These are phyloP conservation scores for Craseonycteris thonglongyai DNA, from an alignment of 2,113 vertebrate genomes.

Conservation along the genomic window DNA sequence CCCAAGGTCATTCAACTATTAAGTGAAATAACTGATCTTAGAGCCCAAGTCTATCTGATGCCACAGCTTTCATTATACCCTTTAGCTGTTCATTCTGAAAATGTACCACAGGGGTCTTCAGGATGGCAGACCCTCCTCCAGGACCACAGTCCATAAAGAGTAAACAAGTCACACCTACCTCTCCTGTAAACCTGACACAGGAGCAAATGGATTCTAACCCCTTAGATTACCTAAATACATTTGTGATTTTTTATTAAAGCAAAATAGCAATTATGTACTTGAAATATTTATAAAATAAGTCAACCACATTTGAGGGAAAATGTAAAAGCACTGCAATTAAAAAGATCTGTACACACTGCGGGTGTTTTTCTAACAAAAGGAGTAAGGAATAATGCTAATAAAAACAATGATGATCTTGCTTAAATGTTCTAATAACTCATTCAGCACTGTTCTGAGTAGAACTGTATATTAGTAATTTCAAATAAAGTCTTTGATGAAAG, in stretches of 20 bases:
- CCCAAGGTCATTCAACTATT: not conserved
- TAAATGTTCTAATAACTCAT: slow-evolving; percentile 68
- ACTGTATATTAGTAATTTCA: slow-evolving; percentile 64
- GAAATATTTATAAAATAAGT: slow-evolving; percentile 74
- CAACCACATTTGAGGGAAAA: slow-evolving; percentile 53
- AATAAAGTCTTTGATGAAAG: slow-evolving; percentile 70
- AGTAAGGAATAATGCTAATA: slow-evolving; percentile 62
- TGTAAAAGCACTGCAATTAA: slow-evolving; percentile 63
- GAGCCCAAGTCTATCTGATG: not conserved
- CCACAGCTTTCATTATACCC: not conserved
- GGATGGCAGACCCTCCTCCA: not conserved
- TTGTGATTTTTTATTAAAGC: slow-evolving; percentile 59
- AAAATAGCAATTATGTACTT: slow-evolving; percentile 66
- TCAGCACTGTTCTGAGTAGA: slow-evolving; percentile 32
- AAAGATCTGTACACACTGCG: slow-evolving; percentile 57
- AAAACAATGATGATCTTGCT: slow-evolving; percentile 66
- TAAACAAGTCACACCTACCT: not conserved
- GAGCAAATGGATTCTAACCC: slow-evolving; percentile 9
- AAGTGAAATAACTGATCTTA: not conserved
- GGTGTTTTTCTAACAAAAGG: slow-evolving; percentile 64
- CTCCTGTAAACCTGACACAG: not conserved
- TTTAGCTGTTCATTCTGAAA: not conserved
- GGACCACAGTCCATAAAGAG: not conserved
- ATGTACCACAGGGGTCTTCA: not conserved
- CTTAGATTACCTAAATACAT: slow-evolving; percentile 37